These are phyloP conservation scores for Drosophila macrospina DNA, from an alignment of 2,888 invertebrate genomes.

Conservation along the genomic window DNA sequence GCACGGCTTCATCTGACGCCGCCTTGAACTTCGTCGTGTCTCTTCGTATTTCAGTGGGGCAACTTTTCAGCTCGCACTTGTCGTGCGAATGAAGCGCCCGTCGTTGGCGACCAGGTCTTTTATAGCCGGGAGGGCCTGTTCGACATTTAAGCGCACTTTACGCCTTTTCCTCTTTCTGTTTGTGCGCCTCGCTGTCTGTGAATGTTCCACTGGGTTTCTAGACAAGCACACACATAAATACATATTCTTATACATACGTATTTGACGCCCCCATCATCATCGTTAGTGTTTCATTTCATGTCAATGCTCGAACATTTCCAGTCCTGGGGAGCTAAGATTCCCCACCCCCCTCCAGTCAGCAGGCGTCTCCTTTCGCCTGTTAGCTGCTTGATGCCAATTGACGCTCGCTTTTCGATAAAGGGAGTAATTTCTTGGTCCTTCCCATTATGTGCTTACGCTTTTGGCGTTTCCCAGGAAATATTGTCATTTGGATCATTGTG, in stretches of 20 bases:
- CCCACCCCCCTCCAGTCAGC: slow-evolving; percentile 4
- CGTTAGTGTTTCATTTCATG: slow-evolving; percentile 67
- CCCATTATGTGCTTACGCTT: slow-evolving; percentile 42
- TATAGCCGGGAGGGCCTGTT: slow-evolving; percentile 58
- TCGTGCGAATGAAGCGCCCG: slow-evolving; percentile 66
- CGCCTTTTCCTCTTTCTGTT: slow-evolving; percentile 41
- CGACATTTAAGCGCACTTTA: slow-evolving; percentile 39
- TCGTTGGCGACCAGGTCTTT: slow-evolving; percentile 64
- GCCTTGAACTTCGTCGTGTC: slow-evolving; percentile 35
- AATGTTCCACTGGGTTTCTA: slow-evolving; percentile 12
- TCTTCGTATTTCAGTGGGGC: slow-evolving; percentile 40
- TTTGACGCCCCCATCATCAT: slow-evolving; percentile 38
- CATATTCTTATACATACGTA: background rate
- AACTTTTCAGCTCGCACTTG: slow-evolving; percentile 46
- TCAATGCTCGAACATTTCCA: slow-evolving; percentile 40
- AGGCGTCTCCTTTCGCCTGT: slow-evolving; percentile 10
- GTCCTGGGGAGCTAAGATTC: too few relatives aligned
- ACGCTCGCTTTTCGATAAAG: slow-evolving; percentile 66
- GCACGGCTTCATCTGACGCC: slow-evolving; percentile 19
- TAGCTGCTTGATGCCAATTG: slow-evolving; percentile 62
- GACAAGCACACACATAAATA: slow-evolving; percentile 24
- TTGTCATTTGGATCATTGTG: slow-evolving; percentile 50
- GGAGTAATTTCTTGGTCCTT: slow-evolving; percentile 56
- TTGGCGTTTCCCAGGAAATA: slow-evolving; percentile 54
- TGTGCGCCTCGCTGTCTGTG: slow-evolving; percentile 12